Evolutionary conservation across 1,140 invertebrate genomes (phyloP), one percentile per base, ranked within the genome.

Genomic region (Trichomalopsis sarcophagae): DNA sequence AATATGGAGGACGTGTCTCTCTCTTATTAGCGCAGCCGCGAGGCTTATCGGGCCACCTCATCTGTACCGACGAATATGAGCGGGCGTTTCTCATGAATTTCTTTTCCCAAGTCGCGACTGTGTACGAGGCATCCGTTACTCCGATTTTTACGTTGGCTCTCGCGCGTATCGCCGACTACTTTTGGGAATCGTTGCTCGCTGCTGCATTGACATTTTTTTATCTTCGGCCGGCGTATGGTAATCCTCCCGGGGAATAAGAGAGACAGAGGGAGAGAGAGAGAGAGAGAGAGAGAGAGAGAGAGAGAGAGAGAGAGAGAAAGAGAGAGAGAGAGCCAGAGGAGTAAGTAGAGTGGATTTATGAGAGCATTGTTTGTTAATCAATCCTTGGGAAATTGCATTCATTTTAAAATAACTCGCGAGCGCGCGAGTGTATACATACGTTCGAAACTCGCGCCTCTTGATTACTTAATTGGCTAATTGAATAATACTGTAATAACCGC

Each of bases 1-100:
- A 86, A 78, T 81, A 88, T 88, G 81, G 87, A 88, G 88, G 89
- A 86, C 87, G 84, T 30, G 11, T 62, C 27, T 62, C 40, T 66
- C 27, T 62, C 40, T 66, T 69, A 40, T 69, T 69, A 69, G 47
- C 66, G 21, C 73, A n/a, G 21, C 21, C 80, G n/a, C 80, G 33
- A 7, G 66, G 2, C 55, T n/a, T 77, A 75, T 81, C 78, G 17
- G 23, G 17, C 10, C 21, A 36, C 23, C 33, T 9, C 33, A 73
- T 76, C 73, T 75, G 27, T 30, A 23, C 40, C 23, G 21, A n/a
- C 44, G 44, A 55, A 77, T 77, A 77, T 77, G 75, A 77, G 36
- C 47, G 47, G 9, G 33, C 27, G 55, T 40, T 80, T 33, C 27
- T 79, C 76, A 71, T 80, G 78, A 80, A 80, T 84, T 84, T 77